These are phyloP conservation scores for Aleiodes alternator DNA, from an alignment of 2,888 invertebrate species.

Conservation along the genomic window DNA sequence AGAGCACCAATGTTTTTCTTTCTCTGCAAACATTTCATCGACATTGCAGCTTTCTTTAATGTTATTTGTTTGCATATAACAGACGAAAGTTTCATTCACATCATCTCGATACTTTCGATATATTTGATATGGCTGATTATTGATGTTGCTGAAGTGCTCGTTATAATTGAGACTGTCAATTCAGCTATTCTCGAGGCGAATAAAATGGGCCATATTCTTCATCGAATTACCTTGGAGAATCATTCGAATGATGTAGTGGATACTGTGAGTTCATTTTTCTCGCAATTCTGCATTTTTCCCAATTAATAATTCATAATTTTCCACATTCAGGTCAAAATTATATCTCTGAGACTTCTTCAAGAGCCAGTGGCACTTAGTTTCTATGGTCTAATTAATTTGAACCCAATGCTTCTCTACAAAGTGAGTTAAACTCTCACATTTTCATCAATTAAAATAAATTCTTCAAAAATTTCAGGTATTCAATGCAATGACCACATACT, in stretches of 20 bases:
- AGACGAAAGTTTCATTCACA: no score
- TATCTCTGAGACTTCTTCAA: slow-evolving; percentile 5
- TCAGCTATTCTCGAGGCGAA: neutral
- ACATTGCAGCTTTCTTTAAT: neutral
- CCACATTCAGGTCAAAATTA: neutral
- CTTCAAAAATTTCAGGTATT: neutral
- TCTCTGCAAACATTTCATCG: neutral
- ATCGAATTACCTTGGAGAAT: neutral
- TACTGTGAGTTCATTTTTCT: neutral
- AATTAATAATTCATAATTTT: neutral
- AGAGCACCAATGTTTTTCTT: slow-evolving; percentile 5
- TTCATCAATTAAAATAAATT: neutral
- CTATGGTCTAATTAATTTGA: neutral
- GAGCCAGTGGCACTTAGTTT: neutral
- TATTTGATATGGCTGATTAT: neutral
- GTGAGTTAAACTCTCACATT: neutral
- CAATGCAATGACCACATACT: slow-evolving; percentile 1
- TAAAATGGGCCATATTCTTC: neutral
- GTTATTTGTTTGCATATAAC: neutral
- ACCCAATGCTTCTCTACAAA: neutral
- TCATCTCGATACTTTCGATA: neutral
- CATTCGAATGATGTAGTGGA: neutral
- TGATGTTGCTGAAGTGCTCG: neutral
- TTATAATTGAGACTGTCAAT: neutral
- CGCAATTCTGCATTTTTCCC: no score